Evolutionary conservation across 2,888 invertebrate species (phyloP).

Genomic region (Melanophora roralis): DNA sequence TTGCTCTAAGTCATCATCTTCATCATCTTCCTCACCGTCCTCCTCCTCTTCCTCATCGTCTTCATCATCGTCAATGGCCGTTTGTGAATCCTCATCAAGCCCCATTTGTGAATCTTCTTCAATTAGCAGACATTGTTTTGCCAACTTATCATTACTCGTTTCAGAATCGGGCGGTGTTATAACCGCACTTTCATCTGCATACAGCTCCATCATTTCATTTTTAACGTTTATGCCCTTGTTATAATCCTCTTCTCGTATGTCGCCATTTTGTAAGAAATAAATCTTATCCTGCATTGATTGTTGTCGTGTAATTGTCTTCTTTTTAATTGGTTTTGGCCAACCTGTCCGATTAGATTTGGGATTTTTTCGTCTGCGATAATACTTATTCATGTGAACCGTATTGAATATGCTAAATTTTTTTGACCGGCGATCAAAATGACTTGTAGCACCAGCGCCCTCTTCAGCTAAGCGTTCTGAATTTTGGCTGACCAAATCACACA

Average conservation of each 20-base stretch:
- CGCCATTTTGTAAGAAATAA: slow-evolving; percentile 65
- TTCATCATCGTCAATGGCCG: slow-evolving; percentile 60
- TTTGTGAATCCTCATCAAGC: slow-evolving; percentile 52
- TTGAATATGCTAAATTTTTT: slow-evolving; percentile 67
- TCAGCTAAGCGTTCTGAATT: slow-evolving; percentile 59
- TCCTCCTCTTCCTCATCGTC: slow-evolving; percentile 56
- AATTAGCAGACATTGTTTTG: slow-evolving; percentile 19
- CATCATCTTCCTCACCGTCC: slow-evolving; percentile 1
- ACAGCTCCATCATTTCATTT: slow-evolving; percentile 60
- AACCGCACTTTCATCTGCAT: slow-evolving; percentile 45
- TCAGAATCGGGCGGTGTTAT: slow-evolving; percentile 69
- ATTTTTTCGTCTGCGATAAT: slow-evolving; percentile 73
- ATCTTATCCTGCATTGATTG: slow-evolving; percentile 67
- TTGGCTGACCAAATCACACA: slow-evolving; percentile 71
- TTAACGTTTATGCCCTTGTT: slow-evolving; percentile 44
- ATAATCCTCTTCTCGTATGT: slow-evolving; percentile 32
- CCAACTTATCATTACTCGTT: neutral
- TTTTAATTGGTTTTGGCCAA: slow-evolving; percentile 82
- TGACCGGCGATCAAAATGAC: slow-evolving; percentile 51
- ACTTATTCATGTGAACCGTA: slow-evolving; percentile 67
- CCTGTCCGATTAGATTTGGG: slow-evolving; percentile 87
- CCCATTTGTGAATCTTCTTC: slow-evolving; percentile 47
- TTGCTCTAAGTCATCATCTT: neutral
- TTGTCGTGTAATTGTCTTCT: slow-evolving; percentile 65
- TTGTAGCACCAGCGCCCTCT: slow-evolving; percentile 49